These are phyloP conservation scores for Saguinus imperator DNA, from an alignment of 2,113 vertebrate genomes.

Conservation along the genomic window DNA sequence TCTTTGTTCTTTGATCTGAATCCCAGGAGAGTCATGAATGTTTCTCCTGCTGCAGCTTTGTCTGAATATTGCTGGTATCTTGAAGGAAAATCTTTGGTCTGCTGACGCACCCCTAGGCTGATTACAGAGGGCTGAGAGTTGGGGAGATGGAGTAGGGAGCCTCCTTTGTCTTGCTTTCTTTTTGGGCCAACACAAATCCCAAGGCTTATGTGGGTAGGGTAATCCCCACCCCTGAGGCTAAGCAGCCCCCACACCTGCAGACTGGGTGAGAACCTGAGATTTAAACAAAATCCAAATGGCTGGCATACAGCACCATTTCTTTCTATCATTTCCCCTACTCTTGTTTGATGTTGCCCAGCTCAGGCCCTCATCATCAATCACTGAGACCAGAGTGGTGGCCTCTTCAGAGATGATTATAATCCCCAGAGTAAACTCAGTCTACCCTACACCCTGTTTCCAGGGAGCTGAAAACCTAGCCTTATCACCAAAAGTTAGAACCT, in stretches of 20 bases:
- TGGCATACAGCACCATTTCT: background rate
- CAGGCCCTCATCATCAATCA: background rate
- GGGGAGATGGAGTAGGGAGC: background rate
- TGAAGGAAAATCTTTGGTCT: background rate
- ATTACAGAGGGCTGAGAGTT: background rate
- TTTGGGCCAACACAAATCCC: background rate
- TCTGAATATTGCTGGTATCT: background rate
- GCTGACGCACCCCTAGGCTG: background rate
- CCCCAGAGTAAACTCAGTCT: background rate
- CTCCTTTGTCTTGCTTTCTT: conserved; percentile 33
- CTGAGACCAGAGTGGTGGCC: background rate
- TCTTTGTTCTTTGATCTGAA: conserved; percentile 63
- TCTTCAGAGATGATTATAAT: background rate
- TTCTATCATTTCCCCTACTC: background rate
- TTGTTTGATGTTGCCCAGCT: background rate
- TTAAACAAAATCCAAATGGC: background rate
- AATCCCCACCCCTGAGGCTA: background rate
- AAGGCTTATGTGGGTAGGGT: background rate
- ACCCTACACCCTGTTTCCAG: background rate
- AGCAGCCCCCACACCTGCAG: background rate
- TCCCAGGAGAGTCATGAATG: conserved; percentile 46
- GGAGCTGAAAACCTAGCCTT: background rate
- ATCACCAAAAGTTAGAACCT: background rate
- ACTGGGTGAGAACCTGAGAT: background rate
- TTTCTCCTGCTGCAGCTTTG: conserved; percentile 15